Evolutionary conservation across 2,797 vertebrate genomes (phyloP).

Genomic region (Acanthurus tractus): DNA sequence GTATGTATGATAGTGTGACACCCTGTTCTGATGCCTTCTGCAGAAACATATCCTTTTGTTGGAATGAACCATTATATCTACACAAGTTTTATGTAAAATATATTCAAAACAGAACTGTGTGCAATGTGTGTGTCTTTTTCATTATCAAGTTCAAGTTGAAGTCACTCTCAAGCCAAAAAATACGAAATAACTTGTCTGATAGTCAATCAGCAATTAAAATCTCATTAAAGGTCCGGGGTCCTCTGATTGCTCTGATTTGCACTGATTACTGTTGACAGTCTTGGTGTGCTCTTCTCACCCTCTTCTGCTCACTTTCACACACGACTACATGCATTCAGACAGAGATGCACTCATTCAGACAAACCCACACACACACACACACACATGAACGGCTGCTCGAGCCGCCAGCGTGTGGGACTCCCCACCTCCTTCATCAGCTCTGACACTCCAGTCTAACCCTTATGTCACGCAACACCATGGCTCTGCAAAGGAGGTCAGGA

Average conservation of each 20-base stretch:
- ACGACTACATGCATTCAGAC: constrained; percentile 52
- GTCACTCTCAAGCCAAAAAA: neutral
- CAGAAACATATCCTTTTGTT: constrained; percentile 6
- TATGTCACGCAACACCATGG: constrained; percentile 70
- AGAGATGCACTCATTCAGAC: constrained; percentile 18
- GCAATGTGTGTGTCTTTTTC: neutral
- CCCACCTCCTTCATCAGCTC: constrained; percentile 68
- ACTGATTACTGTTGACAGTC: constrained; percentile 61
- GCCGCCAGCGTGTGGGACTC: constrained; percentile 49
- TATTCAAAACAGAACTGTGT: neutral
- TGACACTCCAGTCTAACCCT: constrained; percentile 57
- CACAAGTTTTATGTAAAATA: neutral
- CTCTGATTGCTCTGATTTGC: constrained; percentile 31
- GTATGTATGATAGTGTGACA: neutral
- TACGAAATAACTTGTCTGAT: neutral
- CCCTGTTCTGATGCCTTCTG: constrained; percentile 5
- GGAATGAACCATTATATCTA: neutral
- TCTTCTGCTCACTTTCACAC: constrained; percentile 69
- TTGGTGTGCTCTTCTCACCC: constrained; percentile 63
- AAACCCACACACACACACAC: constrained; percentile 30
- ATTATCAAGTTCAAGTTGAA: neutral
- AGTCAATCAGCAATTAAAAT: constrained; percentile 28
- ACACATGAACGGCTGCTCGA: constrained; percentile 25
- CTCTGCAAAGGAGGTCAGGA: constrained; percentile 59
- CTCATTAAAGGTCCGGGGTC: constrained; percentile 45